These are phyloP conservation scores for Chromobotia macracanthus DNA, from an alignment of 2,797 vertebrate genomes.

Conservation along the genomic window DNA sequence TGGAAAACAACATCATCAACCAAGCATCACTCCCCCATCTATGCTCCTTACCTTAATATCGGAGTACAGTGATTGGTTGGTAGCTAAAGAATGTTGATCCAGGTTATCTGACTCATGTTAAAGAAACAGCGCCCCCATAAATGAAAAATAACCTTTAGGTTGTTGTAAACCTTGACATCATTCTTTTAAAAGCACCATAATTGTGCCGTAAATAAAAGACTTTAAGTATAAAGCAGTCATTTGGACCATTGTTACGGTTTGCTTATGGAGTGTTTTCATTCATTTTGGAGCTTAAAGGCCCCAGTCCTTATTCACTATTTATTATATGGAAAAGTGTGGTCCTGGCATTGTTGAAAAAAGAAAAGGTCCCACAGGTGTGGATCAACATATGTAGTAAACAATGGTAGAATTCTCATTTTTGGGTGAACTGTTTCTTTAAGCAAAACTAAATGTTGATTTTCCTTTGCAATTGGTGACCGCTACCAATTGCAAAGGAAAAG, in stretches of 20 bases:
- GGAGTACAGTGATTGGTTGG: neutral
- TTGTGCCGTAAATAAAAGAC: neutral
- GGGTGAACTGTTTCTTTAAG: too few relatives aligned
- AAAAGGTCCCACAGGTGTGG: neutral
- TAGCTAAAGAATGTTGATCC: neutral
- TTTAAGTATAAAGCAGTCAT: too few relatives aligned
- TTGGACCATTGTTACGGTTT: too few relatives aligned
- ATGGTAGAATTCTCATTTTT: too few relatives aligned
- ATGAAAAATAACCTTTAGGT: neutral
- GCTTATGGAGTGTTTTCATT: neutral
- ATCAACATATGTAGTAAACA: neutral
- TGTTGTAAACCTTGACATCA: neutral
- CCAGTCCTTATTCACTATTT: neutral
- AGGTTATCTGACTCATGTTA: neutral
- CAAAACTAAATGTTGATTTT: neutral
- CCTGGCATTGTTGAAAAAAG: neutral
- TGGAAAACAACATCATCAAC: neutral
- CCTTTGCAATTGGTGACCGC: neutral
- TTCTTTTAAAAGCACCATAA: neutral
- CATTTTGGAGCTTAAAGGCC: neutral
- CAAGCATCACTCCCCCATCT: too few relatives aligned
- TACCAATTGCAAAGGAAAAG: neutral
- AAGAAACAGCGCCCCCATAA: neutral
- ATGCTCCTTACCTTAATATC: neutral
- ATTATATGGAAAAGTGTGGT: neutral